phyloP scores from a whole-genome alignment of 2,888 invertebrate genomes.

The Pyralis farinalis region DNA sequence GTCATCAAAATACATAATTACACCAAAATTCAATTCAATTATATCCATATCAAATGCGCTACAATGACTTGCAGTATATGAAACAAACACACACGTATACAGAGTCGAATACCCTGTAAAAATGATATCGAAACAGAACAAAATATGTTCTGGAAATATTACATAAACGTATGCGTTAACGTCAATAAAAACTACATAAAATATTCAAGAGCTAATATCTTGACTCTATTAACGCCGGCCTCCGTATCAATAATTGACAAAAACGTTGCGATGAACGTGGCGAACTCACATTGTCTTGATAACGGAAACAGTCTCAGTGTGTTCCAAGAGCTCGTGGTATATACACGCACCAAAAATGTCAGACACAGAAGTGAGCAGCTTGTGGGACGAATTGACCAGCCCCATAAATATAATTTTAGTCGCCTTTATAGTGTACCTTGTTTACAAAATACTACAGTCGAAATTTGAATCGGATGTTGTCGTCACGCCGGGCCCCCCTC shows the following conservation, averaged over 20 bases:
- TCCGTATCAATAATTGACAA: conserved; percentile 10
- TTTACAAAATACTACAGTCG: conserved; percentile 83
- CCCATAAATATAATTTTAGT: conserved; percentile 63
- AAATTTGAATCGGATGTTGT: conserved; percentile 59
- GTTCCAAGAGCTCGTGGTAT: conserved; percentile 27
- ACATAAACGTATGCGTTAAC: no score
- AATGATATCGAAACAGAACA: no score
- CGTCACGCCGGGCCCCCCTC: conserved; percentile 67
- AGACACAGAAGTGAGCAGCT: conserved; percentile 39
- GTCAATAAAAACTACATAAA: neutral
- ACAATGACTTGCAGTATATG: no score
- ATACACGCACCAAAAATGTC: conserved; percentile 35
- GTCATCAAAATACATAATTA: no score
- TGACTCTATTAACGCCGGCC: neutral
- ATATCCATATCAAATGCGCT: no score
- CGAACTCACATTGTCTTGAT: conserved; percentile 5
- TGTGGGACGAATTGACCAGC: conserved; percentile 70
- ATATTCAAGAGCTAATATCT: neutral
- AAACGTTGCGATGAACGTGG: conserved; percentile 11
- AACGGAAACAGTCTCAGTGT: conserved; percentile 16
- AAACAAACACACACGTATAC: no score
- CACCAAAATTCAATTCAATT: no score
- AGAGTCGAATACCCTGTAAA: no score
- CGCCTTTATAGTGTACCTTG: conserved; percentile 67
- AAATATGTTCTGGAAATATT: no score